These are phyloP conservation scores for Ethmia dodecea DNA, from an alignment of 2,888 invertebrate species.

Conservation along the genomic window DNA sequence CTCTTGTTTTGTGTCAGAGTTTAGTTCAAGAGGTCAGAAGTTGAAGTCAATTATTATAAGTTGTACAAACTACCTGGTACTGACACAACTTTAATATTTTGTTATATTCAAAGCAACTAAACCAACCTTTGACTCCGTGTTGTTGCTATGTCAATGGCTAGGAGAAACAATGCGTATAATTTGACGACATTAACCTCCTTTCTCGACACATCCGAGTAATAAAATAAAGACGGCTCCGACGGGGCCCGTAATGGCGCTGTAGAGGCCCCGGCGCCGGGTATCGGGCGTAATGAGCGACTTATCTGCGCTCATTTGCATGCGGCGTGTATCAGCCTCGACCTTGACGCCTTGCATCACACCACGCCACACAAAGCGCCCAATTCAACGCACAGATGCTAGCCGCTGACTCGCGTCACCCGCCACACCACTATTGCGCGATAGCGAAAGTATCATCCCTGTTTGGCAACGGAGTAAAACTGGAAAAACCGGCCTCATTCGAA, in stretches of 20 bases:
- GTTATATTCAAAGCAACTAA: slow-evolving; percentile 11
- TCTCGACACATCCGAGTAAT: slow-evolving; percentile 62
- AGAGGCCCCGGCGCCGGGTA: slow-evolving; percentile 49
- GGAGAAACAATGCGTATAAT: slow-evolving; percentile 67
- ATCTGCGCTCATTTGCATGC: slow-evolving; percentile 71
- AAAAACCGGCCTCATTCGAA: too few relatives aligned
- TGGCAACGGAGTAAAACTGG: slow-evolving; percentile 7
- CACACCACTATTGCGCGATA: slow-evolving; percentile 24
- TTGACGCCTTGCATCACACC: slow-evolving; percentile 61
- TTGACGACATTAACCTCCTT: slow-evolving; percentile 66
- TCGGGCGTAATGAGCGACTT: slow-evolving; percentile 67
- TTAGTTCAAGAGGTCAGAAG: too few relatives aligned
- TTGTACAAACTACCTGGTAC: too few relatives aligned
- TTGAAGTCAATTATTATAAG: too few relatives aligned
- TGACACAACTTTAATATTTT: background rate
- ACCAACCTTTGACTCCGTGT: slow-evolving; percentile 30
- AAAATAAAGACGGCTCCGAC: slow-evolving; percentile 60
- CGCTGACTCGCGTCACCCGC: slow-evolving; percentile 36
- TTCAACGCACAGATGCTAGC: slow-evolving; percentile 26
- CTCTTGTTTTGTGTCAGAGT: too few relatives aligned
- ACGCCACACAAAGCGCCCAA: slow-evolving; percentile 48
- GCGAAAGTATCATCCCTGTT: slow-evolving; percentile 30
- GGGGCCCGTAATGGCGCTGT: slow-evolving; percentile 52
- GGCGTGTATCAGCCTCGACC: slow-evolving; percentile 63
- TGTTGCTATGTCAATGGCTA: slow-evolving; percentile 52